Percentiles rank a stretch among this genome's conserved stretches.
phyloP scores from a whole-genome alignment of 2,113 vertebrate species.

The Chinchilla lanigera region DNA sequence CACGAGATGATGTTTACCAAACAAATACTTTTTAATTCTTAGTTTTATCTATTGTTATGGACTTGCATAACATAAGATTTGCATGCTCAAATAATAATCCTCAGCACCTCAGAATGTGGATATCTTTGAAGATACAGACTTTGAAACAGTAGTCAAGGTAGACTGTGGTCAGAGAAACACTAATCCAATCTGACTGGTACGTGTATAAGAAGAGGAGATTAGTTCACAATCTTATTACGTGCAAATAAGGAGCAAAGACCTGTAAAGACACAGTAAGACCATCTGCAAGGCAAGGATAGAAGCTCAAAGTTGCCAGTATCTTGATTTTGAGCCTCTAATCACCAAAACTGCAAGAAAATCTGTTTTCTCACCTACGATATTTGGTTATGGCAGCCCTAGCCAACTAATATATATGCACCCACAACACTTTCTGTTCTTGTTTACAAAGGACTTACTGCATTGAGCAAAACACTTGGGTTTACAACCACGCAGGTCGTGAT shows the following conservation, averaged over 20 bases:
- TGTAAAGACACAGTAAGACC: neutral
- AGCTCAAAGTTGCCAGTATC: neutral
- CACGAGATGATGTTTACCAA: neutral
- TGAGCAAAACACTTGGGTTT: neutral
- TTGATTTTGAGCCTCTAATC: neutral
- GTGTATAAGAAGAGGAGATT: neutral
- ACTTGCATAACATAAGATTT: neutral
- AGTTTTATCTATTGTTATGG: neutral
- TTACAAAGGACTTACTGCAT: neutral
- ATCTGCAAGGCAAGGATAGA: neutral
- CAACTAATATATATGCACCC: neutral
- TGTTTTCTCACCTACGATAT: neutral
- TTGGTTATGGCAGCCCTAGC: neutral
- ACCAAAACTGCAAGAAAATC: neutral
- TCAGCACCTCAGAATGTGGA: neutral
- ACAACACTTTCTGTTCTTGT: neutral
- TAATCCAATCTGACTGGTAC: neutral
- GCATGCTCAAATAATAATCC: neutral
- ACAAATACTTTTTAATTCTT: neutral
- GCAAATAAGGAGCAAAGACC: neutral
- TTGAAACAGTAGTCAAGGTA: neutral
- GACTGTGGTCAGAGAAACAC: neutral
- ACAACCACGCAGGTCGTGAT: neutral
- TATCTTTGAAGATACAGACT: neutral
- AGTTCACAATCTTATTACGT: neutral